Conservation (phyloP, 2,888 invertebrate species). For the Vandiemenella viatica region DNA sequence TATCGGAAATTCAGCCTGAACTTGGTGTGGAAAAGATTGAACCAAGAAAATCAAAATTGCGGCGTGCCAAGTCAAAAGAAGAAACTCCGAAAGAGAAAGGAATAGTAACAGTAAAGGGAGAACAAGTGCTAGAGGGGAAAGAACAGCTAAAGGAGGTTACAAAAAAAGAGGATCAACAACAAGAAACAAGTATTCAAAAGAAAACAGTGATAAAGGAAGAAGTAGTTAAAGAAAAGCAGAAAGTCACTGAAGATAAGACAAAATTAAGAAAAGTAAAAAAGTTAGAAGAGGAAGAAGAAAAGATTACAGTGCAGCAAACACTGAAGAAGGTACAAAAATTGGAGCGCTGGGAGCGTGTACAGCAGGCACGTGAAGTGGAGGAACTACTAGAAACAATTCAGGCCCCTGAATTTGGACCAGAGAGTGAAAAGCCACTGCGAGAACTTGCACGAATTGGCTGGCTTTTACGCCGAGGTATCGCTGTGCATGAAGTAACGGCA, state of each 20-base stretch:
- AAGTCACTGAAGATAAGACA: conserved; percentile 30
- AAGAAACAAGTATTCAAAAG: conserved; percentile 18
- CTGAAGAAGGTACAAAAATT: conserved; percentile 40
- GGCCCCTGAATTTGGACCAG: conserved; percentile 63
- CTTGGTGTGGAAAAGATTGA: conserved; percentile 34
- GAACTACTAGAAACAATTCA: conserved; percentile 57
- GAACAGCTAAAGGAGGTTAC: conserved; percentile 15
- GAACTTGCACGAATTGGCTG: conserved; percentile 73
- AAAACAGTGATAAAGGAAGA: conserved; percentile 28
- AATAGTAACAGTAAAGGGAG: conserved; percentile 29
- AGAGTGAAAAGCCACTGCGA: conserved; percentile 60
- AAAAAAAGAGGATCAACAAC: conserved; percentile 13
- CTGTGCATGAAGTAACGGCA: conserved; percentile 58
- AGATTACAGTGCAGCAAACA: too few relatives aligned
- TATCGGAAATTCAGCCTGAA: conserved; percentile 41
- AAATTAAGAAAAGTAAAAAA: neutral
- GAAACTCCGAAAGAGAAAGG: conserved; percentile 24
- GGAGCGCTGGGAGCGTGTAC: conserved; percentile 32
- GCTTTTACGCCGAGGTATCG: conserved; percentile 57
- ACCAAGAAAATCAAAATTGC: conserved; percentile 29
- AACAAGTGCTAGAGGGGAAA: conserved; percentile 16
- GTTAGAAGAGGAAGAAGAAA: conserved; percentile 30
- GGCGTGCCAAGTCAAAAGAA: conserved; percentile 13
- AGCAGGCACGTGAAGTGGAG: conserved; percentile 38
- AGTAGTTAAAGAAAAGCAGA: conserved; percentile 30